These are phyloP conservation scores for Percina caprodes DNA, from an alignment of 2,113 vertebrate genomes.

Conservation along the genomic window DNA sequence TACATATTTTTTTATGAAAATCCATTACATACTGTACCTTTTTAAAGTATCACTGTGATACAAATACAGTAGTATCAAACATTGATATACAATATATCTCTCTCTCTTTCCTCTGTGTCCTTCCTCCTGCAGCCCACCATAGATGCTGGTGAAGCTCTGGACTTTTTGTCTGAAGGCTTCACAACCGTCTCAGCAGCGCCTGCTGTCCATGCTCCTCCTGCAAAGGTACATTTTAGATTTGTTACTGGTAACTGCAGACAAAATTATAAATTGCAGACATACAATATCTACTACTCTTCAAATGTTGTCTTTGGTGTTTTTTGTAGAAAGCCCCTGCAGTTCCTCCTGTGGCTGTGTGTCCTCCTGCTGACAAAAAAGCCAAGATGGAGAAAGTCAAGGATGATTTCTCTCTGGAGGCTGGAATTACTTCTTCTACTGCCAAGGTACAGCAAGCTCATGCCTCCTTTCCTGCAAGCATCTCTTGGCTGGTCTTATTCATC, in stretches of 20 bases:
- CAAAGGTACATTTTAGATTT: constrained; percentile 35
- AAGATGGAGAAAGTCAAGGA: constrained; percentile 48
- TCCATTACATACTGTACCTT: too few species aligned
- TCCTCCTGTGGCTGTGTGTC: constrained; percentile 6
- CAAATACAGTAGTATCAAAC: background rate
- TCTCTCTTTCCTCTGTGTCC: background rate
- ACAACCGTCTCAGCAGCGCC: constrained; percentile 53
- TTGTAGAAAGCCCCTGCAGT: constrained; percentile 34
- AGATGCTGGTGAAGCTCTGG: constrained; percentile 69
- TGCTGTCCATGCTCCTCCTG: constrained; percentile 62
- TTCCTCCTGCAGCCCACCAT: constrained; percentile 70
- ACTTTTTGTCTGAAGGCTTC: constrained; percentile 79
- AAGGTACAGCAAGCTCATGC: constrained; percentile 4
- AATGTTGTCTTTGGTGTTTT: background rate
- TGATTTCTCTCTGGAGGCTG: constrained; percentile 62
- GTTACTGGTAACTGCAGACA: background rate
- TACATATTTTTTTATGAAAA: too few species aligned
- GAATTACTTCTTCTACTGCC: constrained; percentile 33
- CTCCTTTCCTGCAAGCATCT: background rate
- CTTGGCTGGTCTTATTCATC: background rate
- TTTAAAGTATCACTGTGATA: background rate
- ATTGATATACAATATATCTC: background rate
- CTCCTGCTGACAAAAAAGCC: constrained; percentile 73
- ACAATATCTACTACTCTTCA: background rate
- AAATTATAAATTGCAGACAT: background rate